Conservation (phyloP, 2,888 invertebrate genomes). For the Scelioninae gen. 1 region DNA sequence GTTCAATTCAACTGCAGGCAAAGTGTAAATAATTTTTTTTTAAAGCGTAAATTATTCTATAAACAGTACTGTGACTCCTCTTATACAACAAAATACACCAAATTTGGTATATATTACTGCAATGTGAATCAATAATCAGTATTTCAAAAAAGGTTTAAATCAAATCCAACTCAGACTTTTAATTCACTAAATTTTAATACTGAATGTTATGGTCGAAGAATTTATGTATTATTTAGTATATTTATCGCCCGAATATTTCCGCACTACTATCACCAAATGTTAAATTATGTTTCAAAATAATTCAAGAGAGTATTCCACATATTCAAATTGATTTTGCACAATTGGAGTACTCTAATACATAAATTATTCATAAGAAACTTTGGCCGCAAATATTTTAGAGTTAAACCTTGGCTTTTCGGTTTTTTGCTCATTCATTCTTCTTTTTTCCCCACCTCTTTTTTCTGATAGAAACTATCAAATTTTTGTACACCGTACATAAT, state of each 20-base stretch:
- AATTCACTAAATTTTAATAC: slow-evolving; percentile 8
- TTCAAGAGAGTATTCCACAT: slow-evolving; percentile 52
- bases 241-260: slow-evolving; percentile 27
- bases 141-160: slow-evolving; percentile 10
- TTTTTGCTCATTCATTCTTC: slow-evolving; percentile 8
- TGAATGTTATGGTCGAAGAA: slow-evolving; percentile 3
- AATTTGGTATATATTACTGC: neutral
- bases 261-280: slow-evolving; percentile 24
- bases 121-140: slow-evolving; percentile 8
- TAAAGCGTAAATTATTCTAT: no score
- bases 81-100: neutral
- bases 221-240: slow-evolving; percentile 30
- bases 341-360: slow-evolving; percentile 51
- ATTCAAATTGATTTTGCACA: slow-evolving; percentile 59
- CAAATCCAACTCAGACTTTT: neutral
- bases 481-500: slow-evolving; percentile 30
- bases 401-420: slow-evolving; percentile 20
- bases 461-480: slow-evolving; percentile 18
- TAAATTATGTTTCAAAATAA: slow-evolving; percentile 55
- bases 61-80: neutral
- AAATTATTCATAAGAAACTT: slow-evolving; percentile 60
- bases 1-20: no score
- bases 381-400: slow-evolving; percentile 45
- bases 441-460: neutral
- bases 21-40: neutral